Conservation (phyloP, 2,113 vertebrate genomes). For the Sigmodon hispidus region DNA sequence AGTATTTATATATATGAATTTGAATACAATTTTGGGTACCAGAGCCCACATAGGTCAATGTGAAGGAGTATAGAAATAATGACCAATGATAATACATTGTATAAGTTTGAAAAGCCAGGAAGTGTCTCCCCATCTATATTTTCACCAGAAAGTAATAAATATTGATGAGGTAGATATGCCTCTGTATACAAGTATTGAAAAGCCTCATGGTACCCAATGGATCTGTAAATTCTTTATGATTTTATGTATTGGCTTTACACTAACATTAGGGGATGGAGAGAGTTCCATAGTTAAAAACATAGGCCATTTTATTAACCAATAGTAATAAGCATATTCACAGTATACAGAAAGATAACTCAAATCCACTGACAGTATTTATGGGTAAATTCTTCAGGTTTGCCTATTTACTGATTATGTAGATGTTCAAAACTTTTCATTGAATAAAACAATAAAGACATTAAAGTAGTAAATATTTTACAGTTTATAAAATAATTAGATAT, state of each 20-base stretch:
- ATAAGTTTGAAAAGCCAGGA: not conserved
- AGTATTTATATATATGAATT: not conserved
- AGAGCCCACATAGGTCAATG: not conserved
- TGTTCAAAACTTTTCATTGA: not conserved
- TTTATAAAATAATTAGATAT: constrained; percentile 26
- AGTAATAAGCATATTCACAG: too few species aligned
- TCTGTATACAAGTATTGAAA: not conserved
- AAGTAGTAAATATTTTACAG: not conserved
- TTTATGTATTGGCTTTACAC: not conserved
- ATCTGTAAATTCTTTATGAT: not conserved
- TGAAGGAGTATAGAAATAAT: not conserved
- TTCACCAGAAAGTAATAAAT: not conserved
- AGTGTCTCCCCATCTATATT: not conserved
- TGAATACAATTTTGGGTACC: not conserved
- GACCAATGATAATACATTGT: too few species aligned
- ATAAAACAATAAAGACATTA: not conserved
- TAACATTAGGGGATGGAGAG: too few species aligned
- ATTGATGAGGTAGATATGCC: not conserved
- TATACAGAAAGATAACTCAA: too few species aligned
- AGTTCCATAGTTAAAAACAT: not conserved
- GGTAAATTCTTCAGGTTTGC: not conserved
- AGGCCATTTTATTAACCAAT: too few species aligned
- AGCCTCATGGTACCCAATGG: not conserved
- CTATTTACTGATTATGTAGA: not conserved
- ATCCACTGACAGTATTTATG: not conserved